A percentile compares a stretch with the other conserved stretches of the same genome.
Conservation (phyloP, 1,140 invertebrate species). For the Drosophila kohkoa region DNA sequence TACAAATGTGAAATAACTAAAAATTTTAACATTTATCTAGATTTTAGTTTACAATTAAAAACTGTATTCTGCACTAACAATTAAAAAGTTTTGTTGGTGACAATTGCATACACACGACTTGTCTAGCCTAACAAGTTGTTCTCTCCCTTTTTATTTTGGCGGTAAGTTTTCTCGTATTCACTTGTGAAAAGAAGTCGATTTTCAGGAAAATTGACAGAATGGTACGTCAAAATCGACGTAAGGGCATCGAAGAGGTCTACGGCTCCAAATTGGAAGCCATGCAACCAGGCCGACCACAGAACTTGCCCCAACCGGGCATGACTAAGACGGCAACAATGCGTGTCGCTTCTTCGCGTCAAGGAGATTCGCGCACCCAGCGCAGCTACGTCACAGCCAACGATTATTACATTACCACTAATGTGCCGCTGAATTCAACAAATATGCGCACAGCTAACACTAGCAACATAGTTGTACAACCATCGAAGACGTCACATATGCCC, state of each 20-base stretch:
- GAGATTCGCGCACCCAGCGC: slow-evolving; percentile 56
- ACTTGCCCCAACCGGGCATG: slow-evolving; percentile 34
- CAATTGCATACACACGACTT: slow-evolving; percentile 15
- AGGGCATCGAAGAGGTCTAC: slow-evolving; percentile 75
- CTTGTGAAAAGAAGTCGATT: not conserved
- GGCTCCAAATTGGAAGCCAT: slow-evolving; percentile 63
- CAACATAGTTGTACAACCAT: slow-evolving; percentile 1
- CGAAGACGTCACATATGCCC: slow-evolving; percentile 16
- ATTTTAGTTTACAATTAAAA: slow-evolving; percentile 51
- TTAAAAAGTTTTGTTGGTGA: slow-evolving; percentile 18
- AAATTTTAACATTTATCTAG: slow-evolving; percentile 50
- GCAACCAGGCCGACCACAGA: slow-evolving; percentile 53
- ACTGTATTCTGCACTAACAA: slow-evolving; percentile 18
- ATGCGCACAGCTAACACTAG: slow-evolving; percentile 36
- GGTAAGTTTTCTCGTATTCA: slow-evolving; percentile 16
- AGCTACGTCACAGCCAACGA: slow-evolving; percentile 69
- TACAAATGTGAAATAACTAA: slow-evolving; percentile 60
- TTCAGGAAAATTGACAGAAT: slow-evolving; percentile 25
- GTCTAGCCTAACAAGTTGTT: not conserved
- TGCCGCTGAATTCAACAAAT: slow-evolving; percentile 55
- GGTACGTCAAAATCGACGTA: slow-evolving; percentile 68
- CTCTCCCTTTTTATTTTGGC: not conserved
- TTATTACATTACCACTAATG: slow-evolving; percentile 70
- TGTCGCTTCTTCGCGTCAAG: slow-evolving; percentile 36
- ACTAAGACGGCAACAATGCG: slow-evolving; percentile 54